phyloP scores from a whole-genome alignment of 2,113 vertebrate species.

The Toxotes chatareus region DNA sequence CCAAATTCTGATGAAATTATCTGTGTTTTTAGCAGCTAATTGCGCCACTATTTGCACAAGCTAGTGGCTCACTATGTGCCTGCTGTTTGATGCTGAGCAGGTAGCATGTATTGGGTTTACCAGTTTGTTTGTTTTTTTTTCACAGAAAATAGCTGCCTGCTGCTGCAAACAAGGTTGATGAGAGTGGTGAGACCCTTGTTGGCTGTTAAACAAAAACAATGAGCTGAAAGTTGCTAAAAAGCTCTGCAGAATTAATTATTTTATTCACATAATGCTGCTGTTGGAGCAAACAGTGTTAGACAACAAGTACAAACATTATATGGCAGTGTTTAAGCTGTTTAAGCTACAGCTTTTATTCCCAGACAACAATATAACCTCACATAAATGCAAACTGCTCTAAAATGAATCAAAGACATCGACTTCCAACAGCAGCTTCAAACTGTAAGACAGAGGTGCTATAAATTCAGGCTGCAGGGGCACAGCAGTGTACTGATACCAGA shows the following conservation, averaged over 20 bases:
- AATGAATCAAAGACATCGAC: slow-evolving; percentile 16
- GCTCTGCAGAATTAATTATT: not conserved
- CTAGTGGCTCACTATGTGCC: not conserved
- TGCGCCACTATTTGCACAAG: not conserved
- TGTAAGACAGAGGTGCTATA: not conserved
- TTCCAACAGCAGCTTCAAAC: not conserved
- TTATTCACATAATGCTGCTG: not conserved
- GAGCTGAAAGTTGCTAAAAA: not conserved
- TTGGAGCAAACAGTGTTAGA: not conserved
- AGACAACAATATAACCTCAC: not conserved
- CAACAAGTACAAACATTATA: not conserved
- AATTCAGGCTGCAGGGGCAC: slow-evolving; percentile 7
- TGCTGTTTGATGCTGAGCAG: not conserved
- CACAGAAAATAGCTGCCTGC: not conserved
- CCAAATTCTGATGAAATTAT: not conserved
- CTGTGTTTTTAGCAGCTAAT: not conserved
- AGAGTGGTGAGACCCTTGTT: not conserved
- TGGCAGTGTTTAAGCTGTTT: not conserved
- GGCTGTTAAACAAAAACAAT: not conserved
- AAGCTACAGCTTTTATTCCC: not conserved
- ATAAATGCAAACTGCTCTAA: slow-evolving; percentile 1
- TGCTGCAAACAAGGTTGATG: not conserved
- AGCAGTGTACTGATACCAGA: slow-evolving; percentile 12
- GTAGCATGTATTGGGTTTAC: not conserved
- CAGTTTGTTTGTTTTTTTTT: not conserved